Evolutionary conservation across 2,888 invertebrate species (phyloP).

Genomic region (Myopa testacea): DNA sequence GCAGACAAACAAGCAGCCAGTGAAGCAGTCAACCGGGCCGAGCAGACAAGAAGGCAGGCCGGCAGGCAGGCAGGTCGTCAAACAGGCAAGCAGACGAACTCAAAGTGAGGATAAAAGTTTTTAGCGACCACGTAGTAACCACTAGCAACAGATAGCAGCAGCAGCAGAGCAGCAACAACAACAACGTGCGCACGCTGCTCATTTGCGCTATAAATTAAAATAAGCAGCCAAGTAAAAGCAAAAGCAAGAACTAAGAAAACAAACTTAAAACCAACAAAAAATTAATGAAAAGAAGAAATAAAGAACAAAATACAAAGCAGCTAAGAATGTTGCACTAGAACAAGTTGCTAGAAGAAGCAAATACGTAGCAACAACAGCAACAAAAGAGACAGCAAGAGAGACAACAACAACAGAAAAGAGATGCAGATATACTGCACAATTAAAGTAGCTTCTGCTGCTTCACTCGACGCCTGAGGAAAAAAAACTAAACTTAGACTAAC

Average conservation of each 20-base stretch:
- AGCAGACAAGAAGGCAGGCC: not conserved
- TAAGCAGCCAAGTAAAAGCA: not conserved
- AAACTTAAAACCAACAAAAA: conserved; percentile 3
- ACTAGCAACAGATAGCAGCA: conserved; percentile 30
- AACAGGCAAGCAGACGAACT: not conserved
- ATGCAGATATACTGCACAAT: not conserved
- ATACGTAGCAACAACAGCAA: not conserved
- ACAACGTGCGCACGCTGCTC: conserved; percentile 22
- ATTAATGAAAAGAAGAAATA: not conserved
- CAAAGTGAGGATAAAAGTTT: not conserved
- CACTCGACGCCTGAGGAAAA: not conserved
- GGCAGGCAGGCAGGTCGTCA: not conserved
- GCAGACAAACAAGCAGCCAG: conserved; percentile 21
- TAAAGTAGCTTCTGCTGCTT: not conserved
- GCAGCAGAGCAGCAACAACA: conserved; percentile 32
- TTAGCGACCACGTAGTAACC: conserved; percentile 13
- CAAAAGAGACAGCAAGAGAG: not conserved
- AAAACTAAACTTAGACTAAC: not conserved
- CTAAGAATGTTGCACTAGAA: not conserved
- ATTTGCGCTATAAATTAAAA: conserved; percentile 32
- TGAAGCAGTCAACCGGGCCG: not conserved
- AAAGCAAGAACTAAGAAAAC: not conserved
- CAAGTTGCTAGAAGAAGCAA: not conserved
- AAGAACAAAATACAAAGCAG: not conserved
- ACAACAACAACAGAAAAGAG: not conserved